Base-by-base conservation (phyloP, 2,888 invertebrate species). In the Acanthopleura granulata region DNA sequence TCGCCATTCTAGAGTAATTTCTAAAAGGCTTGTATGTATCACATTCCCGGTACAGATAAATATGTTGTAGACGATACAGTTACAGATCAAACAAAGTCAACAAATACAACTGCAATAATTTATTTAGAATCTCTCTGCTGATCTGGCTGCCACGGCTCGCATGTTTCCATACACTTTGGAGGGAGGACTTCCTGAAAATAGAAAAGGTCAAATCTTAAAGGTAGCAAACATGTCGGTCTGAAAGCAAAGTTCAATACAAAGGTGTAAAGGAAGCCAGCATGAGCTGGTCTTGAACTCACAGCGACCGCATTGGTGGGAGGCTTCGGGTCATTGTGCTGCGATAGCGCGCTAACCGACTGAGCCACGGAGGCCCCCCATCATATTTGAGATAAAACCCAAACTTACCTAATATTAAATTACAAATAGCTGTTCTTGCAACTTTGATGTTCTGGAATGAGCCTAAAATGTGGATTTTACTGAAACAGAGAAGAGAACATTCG, bases 361-460 rank as follows among this genome's bases (percentile, higher is more conserved):
- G n/a, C n/a, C n/a, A n/a, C n/a, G n/a, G n/a, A n/a, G n/a, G n/a
- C n/a, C n/a, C n/a, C n/a, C n/a, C 40, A 40, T 40, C 40, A 40
- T 40, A 9, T 9, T 40, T 40, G 40, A 40, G 3, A 40, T 40
- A 40, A 40, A 40, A 40, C 40, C 40, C 3, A 3, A 3, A 40
- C 90, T 84, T 85, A 92, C 93, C 99, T 88, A 99, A 92, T 86
- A 99, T 99, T 49, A 99, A 92, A 91, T 97, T 97, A 91, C 98
- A 99, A 83, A 99, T 94, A 0, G 98, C 97, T 89, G 97, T 93
- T 87, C 98, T 93, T 0, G 99, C 99, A 76, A 98, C 91, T 81
- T 96, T 96, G 80, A 99, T 97, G 89, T 99, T 99, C 91, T 98
- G 97, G 89, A 95, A 99, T 84, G 98, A 98, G 70, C 99, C 99